Conservation (phyloP, 35 echinoderm and acorn worm genomes). For the Lytechinus pictus region DNA sequence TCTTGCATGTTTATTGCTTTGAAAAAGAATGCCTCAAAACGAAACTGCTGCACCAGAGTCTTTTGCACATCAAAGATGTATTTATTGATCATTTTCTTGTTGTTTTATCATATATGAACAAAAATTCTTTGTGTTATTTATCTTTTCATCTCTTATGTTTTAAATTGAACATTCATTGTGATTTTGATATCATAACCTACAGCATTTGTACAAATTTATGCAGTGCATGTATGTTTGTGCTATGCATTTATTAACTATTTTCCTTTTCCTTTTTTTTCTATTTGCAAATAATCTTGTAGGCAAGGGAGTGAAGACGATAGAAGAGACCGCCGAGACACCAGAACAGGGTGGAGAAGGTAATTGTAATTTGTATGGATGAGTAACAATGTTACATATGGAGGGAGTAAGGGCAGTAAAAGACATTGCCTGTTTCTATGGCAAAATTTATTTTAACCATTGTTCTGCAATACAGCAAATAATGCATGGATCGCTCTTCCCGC, state of each 20-base stretch:
- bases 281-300: conserved; percentile 1
- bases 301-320: conserved; percentile 32
- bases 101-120: background rate
- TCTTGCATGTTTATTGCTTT: background rate
- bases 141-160: background rate
- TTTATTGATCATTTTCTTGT: background rate
- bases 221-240: background rate
- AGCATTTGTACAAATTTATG: background rate
- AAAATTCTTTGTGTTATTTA: background rate
- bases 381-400: background rate
- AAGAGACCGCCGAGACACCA: conserved; percentile 13
- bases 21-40: background rate
- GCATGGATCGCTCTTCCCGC: no score
- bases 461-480: no score
- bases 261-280: background rate
- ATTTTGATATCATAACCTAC: background rate
- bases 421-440: background rate
- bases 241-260: background rate
- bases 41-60: background rate
- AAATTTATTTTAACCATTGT: no score
- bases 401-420: background rate
- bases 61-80: background rate
- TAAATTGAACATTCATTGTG: background rate
- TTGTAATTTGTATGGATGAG: background rate
- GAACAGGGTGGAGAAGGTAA: conserved; percentile 22